Evolutionary conservation across 2,113 vertebrate genomes (phyloP), one percentile per base, ranked within the genome.

Genomic region (Tychaedon coryphoeus): DNA sequence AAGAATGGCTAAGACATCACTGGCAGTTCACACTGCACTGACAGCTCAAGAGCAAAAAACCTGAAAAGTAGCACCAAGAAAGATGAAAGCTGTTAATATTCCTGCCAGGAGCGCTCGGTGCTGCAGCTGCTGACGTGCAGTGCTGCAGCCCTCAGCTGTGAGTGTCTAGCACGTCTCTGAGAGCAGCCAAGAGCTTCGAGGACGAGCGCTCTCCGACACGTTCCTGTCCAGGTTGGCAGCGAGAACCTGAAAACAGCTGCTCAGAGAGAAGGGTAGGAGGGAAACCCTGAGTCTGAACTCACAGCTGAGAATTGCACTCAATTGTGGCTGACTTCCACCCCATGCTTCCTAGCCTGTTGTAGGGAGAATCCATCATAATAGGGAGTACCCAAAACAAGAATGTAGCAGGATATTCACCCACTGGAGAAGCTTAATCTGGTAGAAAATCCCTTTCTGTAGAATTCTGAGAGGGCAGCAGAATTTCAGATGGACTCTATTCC

Each of bases 1-100:
- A 73, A 81, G 73, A 48, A 43, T 6, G 34, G 89, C 82, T 71
- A 48, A 69, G 85, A 33, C 26, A 4, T 51, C 31, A 10, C 5
- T 56, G 34, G 34, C 78, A 69, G 58, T n/a, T 90, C 66, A 65
- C 0, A 2, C 61, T 48, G 36, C 77, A 65, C 12, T 50, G 90
- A 79, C 71, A 91, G 69, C 80, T 94, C 51, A 61, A 82, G 92
- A 92, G 75, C 66, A 76, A 79, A 83, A 83, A 79, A 81, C 23
- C 56, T 51, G 76, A 77, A 31, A 87, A 96, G 81, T 23, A 85
- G 81, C 70, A 69, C 48, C 53, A 71, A 18, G 56, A 62, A 81
- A 36, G 92, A 82, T 69, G 48, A 94, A 85, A 95, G 70, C 70
- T 92, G 90, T 88, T 88, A 78, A 93, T 85, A 86, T 45, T 85